Evolutionary conservation across 2,113 vertebrate genomes (phyloP), one percentile per base, ranked within the genome.

Genomic region (Hydrolagus affinis): DNA sequence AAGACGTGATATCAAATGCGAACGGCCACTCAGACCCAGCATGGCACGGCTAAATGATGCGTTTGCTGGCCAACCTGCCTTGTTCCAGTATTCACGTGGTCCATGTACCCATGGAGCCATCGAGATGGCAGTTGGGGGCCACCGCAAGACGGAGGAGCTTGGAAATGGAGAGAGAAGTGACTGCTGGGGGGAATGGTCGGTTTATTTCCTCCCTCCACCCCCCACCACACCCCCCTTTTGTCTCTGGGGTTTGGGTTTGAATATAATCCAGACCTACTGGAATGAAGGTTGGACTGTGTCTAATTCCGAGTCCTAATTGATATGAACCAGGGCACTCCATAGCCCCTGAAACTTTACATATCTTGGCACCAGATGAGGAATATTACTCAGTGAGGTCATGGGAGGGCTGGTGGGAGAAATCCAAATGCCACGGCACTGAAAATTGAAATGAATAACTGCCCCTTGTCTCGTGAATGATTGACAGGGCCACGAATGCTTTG

Each of bases 341-440:
- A 66, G 66, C 17, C 23, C 4, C 60, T 32, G 60, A 83, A 66
- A 66, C 9, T 2, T 17, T 19, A n/a, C 62, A 83, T 83, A 32
- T 32, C 66, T 62, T 66, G 62, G 78, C 60, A 66, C 77, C 19
- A 66, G 30, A 28, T 66, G 78, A 83, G 23, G 76, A 78, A 21
- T 83, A 66, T 83, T 66, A 83, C 78, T 83, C 78, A 83, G 17
- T 83, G 60, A 64, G 60, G 60, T 32, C 28, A 17, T 30, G 32
- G 17, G 21, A 32, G 7, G 11, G 56, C 56, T 77, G 25, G 62
- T 83, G 32, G 11, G 21, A 62, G 78, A 83, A 83, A 83, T 83
- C 60, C 19, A 83, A 83, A 83, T 64, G 32, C 30, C 78, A 83
- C 62, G 66, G 23, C 78, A 30, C 64, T 83, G 30, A 83, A 83